Conservation (phyloP, 2,888 invertebrate species). For the Sphaeridia pumilis region DNA sequence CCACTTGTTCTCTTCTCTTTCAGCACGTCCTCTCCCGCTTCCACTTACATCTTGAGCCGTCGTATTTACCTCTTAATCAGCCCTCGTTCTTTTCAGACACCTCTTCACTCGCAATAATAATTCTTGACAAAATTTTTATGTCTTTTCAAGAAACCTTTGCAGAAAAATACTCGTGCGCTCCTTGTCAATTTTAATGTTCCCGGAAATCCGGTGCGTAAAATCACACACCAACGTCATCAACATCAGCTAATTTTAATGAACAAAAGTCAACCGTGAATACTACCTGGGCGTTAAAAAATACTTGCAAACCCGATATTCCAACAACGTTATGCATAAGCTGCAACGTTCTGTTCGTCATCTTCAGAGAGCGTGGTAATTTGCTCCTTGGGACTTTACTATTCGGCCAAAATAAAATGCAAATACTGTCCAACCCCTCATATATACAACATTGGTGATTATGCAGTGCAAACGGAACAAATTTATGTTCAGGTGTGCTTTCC, state of each 20-base stretch:
- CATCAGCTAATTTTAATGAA: background rate
- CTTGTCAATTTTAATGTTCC: background rate
- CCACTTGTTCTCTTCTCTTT: background rate
- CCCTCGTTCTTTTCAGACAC: background rate
- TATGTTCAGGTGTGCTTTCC: too few relatives aligned
- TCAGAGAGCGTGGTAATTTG: too few relatives aligned
- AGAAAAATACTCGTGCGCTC: background rate
- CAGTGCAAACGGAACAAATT: too few relatives aligned
- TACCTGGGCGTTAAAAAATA: background rate
- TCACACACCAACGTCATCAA: background rate
- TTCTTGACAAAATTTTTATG: background rate
- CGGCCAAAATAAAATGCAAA: too few relatives aligned
- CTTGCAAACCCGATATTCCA: background rate
- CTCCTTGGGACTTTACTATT: too few relatives aligned
- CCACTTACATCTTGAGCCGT: background rate
- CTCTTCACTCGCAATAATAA: background rate
- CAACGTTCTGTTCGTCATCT: too few relatives aligned
- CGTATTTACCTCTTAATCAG: background rate
- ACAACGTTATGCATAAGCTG: too few relatives aligned
- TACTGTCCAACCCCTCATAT: too few relatives aligned
- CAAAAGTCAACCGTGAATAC: background rate
- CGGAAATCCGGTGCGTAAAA: conserved; percentile 10
- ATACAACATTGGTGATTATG: too few relatives aligned
- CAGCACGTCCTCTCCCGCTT: background rate
- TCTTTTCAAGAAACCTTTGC: background rate